Evolutionary conservation across 2,113 vertebrate species (phyloP).

Genomic region (Paedocypris sp.): DNA sequence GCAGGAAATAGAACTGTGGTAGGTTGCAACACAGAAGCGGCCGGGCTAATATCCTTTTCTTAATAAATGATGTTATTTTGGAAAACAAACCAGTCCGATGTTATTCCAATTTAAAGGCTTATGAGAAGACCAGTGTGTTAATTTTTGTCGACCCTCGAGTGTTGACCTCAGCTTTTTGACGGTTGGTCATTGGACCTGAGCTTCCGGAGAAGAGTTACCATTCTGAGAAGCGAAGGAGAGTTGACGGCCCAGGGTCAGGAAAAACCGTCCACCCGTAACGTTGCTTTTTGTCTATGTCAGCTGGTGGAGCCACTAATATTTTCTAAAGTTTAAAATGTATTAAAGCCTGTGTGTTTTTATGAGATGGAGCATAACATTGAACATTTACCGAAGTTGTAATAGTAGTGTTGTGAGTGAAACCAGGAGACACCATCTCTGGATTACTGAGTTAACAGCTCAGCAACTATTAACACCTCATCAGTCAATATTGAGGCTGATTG

Average conservation of each 20-base stretch:
- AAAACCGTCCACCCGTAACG: slow-evolving; percentile 8
- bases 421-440: neutral
- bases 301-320: slow-evolving; percentile 28
- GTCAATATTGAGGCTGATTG: too few species aligned
- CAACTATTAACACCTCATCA: too few species aligned
- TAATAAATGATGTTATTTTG: neutral
- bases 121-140: slow-evolving; percentile 9
- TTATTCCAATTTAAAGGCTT: slow-evolving; percentile 3
- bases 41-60: slow-evolving; percentile 6
- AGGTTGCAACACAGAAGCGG: slow-evolving; percentile 28
- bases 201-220: neutral
- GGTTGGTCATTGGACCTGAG: slow-evolving; percentile 4
- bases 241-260: slow-evolving; percentile 4
- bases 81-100: slow-evolving; percentile 21
- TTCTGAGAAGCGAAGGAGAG: slow-evolving; percentile 16
- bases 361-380: too few species aligned
- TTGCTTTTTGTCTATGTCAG: slow-evolving; percentile 21
- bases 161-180: neutral
- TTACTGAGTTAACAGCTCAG: neutral
- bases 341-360: too few species aligned
- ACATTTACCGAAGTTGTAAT: too few species aligned
- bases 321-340: slow-evolving; percentile 22
- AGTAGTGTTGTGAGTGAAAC: too few species aligned
- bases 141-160: neutral
- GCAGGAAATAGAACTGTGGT: slow-evolving; percentile 29